phyloP scores from a whole-genome alignment of 2,888 invertebrate genomes.

The Mythimna pallens region DNA sequence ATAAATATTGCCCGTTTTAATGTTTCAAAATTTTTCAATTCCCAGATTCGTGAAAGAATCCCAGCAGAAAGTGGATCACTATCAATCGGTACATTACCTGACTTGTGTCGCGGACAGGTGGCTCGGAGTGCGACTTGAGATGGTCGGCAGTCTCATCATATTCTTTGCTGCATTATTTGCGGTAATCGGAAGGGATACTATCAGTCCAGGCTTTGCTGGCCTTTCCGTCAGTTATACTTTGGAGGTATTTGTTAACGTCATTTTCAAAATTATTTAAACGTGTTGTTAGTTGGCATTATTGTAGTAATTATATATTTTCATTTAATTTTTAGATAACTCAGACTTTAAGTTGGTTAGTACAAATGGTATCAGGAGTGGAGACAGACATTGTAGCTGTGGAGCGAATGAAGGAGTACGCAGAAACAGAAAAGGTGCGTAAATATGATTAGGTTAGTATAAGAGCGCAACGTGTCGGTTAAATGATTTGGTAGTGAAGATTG shows the following conservation, averaged over 20 bases:
- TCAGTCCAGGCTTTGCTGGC: constrained; percentile 95
- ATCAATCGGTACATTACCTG: constrained; percentile 97
- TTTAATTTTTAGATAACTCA: constrained; percentile 94
- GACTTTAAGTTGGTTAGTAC: constrained; percentile 98
- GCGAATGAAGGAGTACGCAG: constrained; percentile 98
- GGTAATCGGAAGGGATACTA: constrained; percentile 93
- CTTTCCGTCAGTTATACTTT: constrained; percentile 97
- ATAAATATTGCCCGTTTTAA: not conserved
- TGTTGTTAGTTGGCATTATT: not conserved
- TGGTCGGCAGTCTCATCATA: constrained; percentile 98
- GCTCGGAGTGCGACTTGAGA: constrained; percentile 98
- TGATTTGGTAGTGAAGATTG: not conserved
- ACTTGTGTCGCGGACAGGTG: constrained; percentile 98
- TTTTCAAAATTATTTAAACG: not conserved
- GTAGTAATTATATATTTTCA: not conserved
- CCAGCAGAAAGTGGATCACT: constrained; percentile 96
- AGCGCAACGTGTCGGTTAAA: not conserved
- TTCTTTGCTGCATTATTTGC: constrained; percentile 98
- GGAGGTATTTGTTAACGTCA: constrained; percentile 89
- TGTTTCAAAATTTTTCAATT: not conserved
- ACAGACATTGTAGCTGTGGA: constrained; percentile 99
- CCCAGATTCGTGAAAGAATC: constrained; percentile 96
- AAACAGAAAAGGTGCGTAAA: constrained; percentile 92
- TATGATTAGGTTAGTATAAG: not conserved
- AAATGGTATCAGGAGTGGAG: constrained; percentile 98